These are phyloP conservation scores for Stylophora pistillata DNA, from an alignment of 64 coral and sea anemone species.

Conservation along the genomic window DNA sequence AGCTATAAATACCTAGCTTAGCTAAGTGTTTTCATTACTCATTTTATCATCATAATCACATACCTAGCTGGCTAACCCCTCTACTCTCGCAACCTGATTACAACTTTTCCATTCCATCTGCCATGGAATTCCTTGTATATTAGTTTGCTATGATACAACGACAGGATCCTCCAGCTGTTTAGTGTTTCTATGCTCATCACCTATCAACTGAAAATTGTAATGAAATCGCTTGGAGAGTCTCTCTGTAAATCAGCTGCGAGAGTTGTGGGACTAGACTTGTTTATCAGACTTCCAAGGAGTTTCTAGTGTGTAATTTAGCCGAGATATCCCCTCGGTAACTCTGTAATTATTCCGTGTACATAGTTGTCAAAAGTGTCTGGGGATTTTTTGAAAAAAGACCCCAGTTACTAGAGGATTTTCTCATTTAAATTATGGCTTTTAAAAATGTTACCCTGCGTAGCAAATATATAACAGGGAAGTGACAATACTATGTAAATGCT, in stretches of 20 bases:
- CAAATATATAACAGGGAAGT: constrained; percentile 27
- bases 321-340: background rate
- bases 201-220: too few relatives aligned
- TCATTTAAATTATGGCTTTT: constrained; percentile 57
- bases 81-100: too few relatives aligned
- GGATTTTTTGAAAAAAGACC: constrained; percentile 16
- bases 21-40: background rate
- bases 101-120: too few relatives aligned
- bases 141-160: too few relatives aligned
- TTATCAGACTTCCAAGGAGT: background rate
- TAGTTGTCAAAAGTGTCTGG: constrained; percentile 11
- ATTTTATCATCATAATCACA: background rate
- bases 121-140: too few relatives aligned
- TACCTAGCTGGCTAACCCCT: too few relatives aligned
- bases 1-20: background rate
- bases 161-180: too few relatives aligned
- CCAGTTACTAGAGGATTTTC: constrained; percentile 20
- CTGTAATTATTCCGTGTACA: constrained; percentile 40
- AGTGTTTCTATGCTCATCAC: too few relatives aligned
- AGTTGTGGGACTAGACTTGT: background rate
- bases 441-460: constrained; percentile 34
- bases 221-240: too few relatives aligned
- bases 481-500: constrained; percentile 26
- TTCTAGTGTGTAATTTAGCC: background rate
- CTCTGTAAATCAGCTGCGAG: background rate